Percentiles rank a stretch among this genome's conserved stretches.
Evolutionary conservation across 2,797 vertebrate genomes (phyloP).

Genomic region (Halcyon chelicuti): DNA sequence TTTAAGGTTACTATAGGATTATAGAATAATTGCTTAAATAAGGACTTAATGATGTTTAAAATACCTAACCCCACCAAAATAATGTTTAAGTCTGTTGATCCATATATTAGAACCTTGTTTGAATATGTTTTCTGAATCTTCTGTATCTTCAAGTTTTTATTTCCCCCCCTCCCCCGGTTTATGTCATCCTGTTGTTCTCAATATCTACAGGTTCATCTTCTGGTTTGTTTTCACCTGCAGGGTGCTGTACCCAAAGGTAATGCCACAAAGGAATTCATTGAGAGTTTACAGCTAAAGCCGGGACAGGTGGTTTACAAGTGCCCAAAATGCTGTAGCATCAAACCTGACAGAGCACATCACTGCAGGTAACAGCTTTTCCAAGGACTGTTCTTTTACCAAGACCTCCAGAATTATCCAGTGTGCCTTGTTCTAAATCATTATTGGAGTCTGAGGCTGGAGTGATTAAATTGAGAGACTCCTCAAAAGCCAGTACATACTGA

Average conservation of each 20-base stretch:
- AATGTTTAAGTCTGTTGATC: background rate
- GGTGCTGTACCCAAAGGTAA: slow-evolving; percentile 98
- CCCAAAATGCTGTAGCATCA: slow-evolving; percentile 99
- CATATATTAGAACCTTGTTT: background rate
- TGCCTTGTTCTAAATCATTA: background rate
- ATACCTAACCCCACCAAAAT: background rate
- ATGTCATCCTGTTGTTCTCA: background rate
- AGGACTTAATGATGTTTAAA: background rate
- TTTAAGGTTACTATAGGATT: background rate
- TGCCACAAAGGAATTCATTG: slow-evolving; percentile 97
- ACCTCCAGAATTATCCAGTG: background rate
- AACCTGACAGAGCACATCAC: slow-evolving; percentile 96
- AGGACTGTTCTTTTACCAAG: background rate
- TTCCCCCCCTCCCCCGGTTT: background rate
- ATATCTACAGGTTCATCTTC: background rate
- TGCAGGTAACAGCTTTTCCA: slow-evolving; percentile 87
- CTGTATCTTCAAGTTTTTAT: background rate
- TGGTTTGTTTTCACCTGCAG: slow-evolving; percentile 70
- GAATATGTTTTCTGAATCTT: background rate
- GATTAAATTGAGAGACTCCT: background rate
- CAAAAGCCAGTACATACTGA: background rate
- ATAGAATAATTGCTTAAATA: background rate
- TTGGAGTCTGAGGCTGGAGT: background rate
- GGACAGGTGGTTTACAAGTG: slow-evolving; percentile 99
- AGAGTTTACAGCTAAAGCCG: slow-evolving; percentile 96